Evolutionary conservation across 2,113 vertebrate species (phyloP).

Genomic region (Chiloscyllium plagiosum): DNA sequence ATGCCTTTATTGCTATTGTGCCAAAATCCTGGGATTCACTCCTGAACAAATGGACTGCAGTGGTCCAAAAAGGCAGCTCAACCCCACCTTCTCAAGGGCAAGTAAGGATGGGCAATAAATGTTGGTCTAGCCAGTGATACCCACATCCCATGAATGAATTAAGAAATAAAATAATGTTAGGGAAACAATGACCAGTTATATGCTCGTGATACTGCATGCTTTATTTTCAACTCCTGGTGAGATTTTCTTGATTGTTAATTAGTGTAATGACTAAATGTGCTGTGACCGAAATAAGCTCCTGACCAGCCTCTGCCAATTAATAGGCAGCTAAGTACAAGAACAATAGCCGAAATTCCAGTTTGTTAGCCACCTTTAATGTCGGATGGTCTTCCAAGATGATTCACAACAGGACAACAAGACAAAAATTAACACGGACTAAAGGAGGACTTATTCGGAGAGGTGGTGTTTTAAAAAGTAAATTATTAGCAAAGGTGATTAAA

Average conservation of each 20-base stretch:
- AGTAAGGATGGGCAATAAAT: too few relatives aligned
- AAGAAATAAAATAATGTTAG: not conserved
- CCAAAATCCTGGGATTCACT: too few relatives aligned
- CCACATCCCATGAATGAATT: too few relatives aligned
- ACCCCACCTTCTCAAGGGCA: too few relatives aligned
- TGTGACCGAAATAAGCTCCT: not conserved
- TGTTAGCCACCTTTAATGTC: not conserved
- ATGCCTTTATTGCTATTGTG: too few relatives aligned
- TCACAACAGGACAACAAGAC: not conserved
- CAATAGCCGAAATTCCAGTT: not conserved
- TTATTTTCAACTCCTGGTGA: not conserved
- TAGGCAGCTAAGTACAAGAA: not conserved
- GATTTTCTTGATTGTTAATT: not conserved
- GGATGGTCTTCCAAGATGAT: not conserved
- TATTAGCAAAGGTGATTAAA: not conserved
- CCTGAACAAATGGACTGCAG: too few relatives aligned
- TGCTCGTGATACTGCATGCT: not conserved
- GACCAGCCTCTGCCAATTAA: not conserved
- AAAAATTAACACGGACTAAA: not conserved
- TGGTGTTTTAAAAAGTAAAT: too few relatives aligned
- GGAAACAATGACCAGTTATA: not conserved
- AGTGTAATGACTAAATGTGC: not conserved
- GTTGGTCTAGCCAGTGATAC: too few relatives aligned
- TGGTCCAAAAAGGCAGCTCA: too few relatives aligned
- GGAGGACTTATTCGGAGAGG: not conserved